Conservation (phyloP, 2,888 invertebrate genomes). For the Polylopha cassiicola region DNA sequence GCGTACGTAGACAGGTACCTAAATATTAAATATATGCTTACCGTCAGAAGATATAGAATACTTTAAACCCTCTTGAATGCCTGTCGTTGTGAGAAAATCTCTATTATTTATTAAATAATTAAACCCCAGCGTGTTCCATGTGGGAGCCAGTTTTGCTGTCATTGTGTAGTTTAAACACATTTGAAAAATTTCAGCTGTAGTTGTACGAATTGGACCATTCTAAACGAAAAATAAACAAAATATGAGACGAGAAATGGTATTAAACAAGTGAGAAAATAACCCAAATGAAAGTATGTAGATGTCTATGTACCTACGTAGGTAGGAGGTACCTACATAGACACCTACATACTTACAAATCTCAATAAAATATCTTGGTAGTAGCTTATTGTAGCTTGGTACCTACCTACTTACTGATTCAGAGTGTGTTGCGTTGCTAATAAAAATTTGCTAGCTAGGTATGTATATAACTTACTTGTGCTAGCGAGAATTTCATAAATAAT, state of each 20-base stretch:
- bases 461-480: conserved; percentile 48
- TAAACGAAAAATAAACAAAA: conserved; percentile 24
- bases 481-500: conserved; percentile 56
- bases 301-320: no score
- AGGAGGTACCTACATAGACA: no score
- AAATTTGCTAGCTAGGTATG: background rate
- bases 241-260: background rate
- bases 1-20: no score
- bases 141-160: conserved; percentile 60
- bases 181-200: conserved; percentile 47
- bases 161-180: conserved; percentile 63
- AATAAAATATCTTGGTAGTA: no score
- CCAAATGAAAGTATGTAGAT: no score
- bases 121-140: conserved; percentile 54
- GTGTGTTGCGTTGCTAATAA: no score
- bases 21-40: conserved; percentile 25
- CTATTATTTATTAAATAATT: conserved; percentile 61
- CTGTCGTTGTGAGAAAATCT: conserved; percentile 49
- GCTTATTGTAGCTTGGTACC: no score
- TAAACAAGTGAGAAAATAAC: background rate
- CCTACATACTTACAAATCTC: no score
- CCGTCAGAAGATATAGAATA: conserved; percentile 42
- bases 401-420: no score
- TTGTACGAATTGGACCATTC: conserved; percentile 47
- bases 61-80: conserved; percentile 52